Evolutionary conservation across 2,888 invertebrate species (phyloP), one percentile per base, ranked within the genome.

Genomic region (Leptinotarsa rubiginosa): DNA sequence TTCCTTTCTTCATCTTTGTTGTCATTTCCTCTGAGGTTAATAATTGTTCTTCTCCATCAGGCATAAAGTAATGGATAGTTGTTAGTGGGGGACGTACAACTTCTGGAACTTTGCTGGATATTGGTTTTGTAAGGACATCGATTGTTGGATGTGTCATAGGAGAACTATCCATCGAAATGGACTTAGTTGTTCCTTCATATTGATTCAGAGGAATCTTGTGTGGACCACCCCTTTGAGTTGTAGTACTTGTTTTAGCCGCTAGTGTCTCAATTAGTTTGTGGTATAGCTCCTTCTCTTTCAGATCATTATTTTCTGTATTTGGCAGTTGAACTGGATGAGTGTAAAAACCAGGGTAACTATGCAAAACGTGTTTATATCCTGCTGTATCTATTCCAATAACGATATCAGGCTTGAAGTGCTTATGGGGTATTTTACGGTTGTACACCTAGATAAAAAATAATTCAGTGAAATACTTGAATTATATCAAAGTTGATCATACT

Each of bases 211-310:
- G 64, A 16, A 76, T 75, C 65, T 59, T 72, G 49, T 75, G 73
- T 7, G 78, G 75, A 7, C 65, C 65, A 69, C 74, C 49, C 22
- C 18, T 22, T 49, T 66, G 66, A 49, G 47, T 47, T 66, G 79
- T 78, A 3, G 77, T 81, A 47, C 74, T 80, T 12, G 82, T 82
- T 74, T 82, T 82, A 10, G 78, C 70, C 12, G 85, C 81, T 52
- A 86, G 72, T 10, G 83, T 81, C 69, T 85, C 81, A 5, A 86
- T 74, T 25, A 86, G 79, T 20, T 82, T 81, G 59, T 84, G 83
- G 72, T 85, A 86, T 4, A 85, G 75, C 69, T 84, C 82, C 13
- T 83, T 77, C 76, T 85, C 84, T 75, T 80, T 81, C 16, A 81
- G 79, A 74, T 82, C 79, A 65, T 78, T 80, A 13, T 67, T 47